Evolutionary conservation across 2,113 vertebrate species (phyloP), one percentile per base, ranked within the genome.

Genomic region (Marmota flaviventris): DNA sequence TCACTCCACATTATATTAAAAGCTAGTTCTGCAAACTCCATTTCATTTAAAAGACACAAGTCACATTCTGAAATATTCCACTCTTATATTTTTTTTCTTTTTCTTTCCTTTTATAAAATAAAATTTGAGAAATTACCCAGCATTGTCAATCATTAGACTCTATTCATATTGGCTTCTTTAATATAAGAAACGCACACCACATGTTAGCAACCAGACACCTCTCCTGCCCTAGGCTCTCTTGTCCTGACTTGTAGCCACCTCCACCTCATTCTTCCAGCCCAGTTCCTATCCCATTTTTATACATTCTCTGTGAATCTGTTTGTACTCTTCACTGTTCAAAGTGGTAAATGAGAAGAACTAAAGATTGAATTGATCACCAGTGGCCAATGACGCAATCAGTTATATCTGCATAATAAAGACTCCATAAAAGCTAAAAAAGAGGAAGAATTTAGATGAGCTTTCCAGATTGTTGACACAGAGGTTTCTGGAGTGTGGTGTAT

Each of bases 1-100:
- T 97, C 95, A 97, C 97, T 98, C 96, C 97, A 97, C 85, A 94
- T 95, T 89, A 95, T 56, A 97, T 98, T 97, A 97, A 95, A 97
- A 61, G 87, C 83, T 95, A 3, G 0, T 12, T 12, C 72, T 61
- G 13, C 16, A 75, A 89, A 79, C 22, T 2, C 70, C 27, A 16
- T 8, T 39, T 24, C 11, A 69, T 39, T 81, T 81, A 76, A 37
- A 58, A 88, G 48, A 93, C 93, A 84, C 9, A 58, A 69, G 24
- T 87, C 25, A 58, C 56, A 75, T 37, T 37, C 13, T 13, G 63
- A 72, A 84, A 87, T 56, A 27, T 24, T 72, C n/a, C 27, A 39
- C 18, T 65, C 25, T 27, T 13, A 1, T 1, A 45, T 48, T 29
- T 81, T 48, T 48, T 90, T 48, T 48, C 37, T 79, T 73, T 20